These are phyloP conservation scores for Sciurus niger DNA, from an alignment of 2,113 vertebrate species.

Conservation along the genomic window DNA sequence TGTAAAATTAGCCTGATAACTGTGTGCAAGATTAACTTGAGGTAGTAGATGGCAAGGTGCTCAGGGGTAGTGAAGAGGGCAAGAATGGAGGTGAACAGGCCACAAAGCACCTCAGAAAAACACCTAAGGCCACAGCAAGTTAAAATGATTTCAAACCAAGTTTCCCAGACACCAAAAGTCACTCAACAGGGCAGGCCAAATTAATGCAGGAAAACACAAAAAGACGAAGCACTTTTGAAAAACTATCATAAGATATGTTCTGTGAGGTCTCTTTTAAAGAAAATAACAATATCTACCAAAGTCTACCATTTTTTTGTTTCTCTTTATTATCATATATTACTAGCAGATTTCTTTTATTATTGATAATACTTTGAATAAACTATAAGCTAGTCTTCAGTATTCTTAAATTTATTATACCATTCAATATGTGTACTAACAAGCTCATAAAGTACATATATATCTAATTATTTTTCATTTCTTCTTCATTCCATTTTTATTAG, in stretches of 20 bases:
- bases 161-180: neutral
- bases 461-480: conserved; percentile 53
- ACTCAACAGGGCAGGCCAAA: neutral
- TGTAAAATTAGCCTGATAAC: neutral
- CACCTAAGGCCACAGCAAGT: neutral
- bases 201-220: neutral
- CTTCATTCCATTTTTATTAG: conserved; percentile 50
- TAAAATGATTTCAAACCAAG: neutral
- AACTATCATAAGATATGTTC: neutral
- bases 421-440: neutral
- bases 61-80: no score
- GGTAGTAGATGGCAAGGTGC: neutral
- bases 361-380: conserved; percentile 29
- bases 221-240: conserved; percentile 5
- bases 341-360: conserved; percentile 20
- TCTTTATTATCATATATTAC: neutral
- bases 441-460: neutral
- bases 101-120: neutral
- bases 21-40: neutral
- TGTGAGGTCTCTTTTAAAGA: neutral
- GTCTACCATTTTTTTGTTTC: neutral
- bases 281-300: neutral
- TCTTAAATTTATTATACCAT: neutral
- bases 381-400: neutral
- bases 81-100: neutral